Percentiles rank a stretch among this genome's conserved stretches.
Evolutionary conservation across 2,113 vertebrate species (phyloP).

Genomic region (Pelecanoides urinatrix): DNA sequence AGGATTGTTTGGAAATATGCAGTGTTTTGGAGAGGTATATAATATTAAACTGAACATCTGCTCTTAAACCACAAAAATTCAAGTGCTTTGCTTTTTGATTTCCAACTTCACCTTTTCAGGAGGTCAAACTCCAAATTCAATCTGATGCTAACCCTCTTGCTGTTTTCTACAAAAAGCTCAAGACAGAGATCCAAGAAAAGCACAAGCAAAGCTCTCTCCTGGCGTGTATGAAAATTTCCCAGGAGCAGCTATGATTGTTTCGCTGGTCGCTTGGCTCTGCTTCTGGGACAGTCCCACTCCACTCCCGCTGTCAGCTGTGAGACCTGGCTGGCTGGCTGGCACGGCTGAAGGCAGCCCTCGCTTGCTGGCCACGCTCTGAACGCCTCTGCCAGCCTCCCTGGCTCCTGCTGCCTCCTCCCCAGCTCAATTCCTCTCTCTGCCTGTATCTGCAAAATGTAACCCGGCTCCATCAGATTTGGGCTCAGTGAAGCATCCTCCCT

Average conservation of each 20-base stretch:
- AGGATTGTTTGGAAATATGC: not conserved
- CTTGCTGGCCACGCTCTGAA: not conserved
- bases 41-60: not conserved
- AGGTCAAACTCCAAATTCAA: not conserved
- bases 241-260: not conserved
- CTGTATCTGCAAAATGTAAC: not conserved
- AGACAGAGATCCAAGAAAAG: slow-evolving; percentile 5
- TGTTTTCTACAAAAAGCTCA: slow-evolving; percentile 10
- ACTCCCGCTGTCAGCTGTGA: not conserved
- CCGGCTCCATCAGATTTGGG: not conserved
- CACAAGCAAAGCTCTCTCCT: not conserved
- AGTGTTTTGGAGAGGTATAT: not conserved
- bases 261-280: not conserved
- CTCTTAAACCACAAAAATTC: not conserved
- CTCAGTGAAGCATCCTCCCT: not conserved
- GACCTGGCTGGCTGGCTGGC: not conserved
- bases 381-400: not conserved
- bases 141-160: not conserved
- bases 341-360: rapidly evolving
- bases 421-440: not conserved
- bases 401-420: not conserved
- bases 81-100: not conserved
- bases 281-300: not conserved
- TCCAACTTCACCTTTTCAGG: not conserved
- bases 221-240: not conserved